phyloP scores from a whole-genome alignment of 1,140 invertebrate genomes.

The Leptinotarsa texana region DNA sequence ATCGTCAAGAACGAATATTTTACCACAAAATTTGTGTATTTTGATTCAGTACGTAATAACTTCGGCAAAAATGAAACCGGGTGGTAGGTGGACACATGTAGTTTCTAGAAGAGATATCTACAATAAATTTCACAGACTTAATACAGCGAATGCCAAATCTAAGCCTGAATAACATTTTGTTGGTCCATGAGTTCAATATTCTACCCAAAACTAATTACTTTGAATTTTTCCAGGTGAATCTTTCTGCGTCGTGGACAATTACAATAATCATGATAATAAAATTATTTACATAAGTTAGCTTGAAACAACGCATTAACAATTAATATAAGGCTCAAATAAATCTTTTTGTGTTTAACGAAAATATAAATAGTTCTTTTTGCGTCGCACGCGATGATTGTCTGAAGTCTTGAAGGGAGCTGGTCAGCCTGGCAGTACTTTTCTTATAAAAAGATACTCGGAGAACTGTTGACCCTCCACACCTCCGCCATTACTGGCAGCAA shows the following conservation, averaged over 20 bases:
- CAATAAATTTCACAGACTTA: too few relatives aligned
- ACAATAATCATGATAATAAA: slow-evolving; percentile 29
- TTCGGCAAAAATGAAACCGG: too few relatives aligned
- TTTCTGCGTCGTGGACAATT: slow-evolving; percentile 17
- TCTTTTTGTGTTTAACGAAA: slow-evolving; percentile 28
- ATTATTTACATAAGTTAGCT: slow-evolving; percentile 39
- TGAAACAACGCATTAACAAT: slow-evolving; percentile 33
- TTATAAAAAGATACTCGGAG: slow-evolving; percentile 86
- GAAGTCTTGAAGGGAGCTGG: slow-evolving; percentile 11
- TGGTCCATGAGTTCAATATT: too few relatives aligned
- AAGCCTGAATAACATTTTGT: too few relatives aligned
- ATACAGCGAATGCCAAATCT: too few relatives aligned
- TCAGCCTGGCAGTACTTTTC: slow-evolving; percentile 61
- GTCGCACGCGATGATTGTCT: slow-evolving; percentile 32
- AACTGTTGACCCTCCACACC: slow-evolving; percentile 91
- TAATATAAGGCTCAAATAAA: slow-evolving; percentile 20
- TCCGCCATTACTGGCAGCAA: slow-evolving; percentile 83
- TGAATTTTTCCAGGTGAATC: background rate
- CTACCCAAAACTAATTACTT: too few relatives aligned
- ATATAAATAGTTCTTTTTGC: slow-evolving; percentile 29
- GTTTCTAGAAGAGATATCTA: too few relatives aligned
- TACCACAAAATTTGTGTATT: too few relatives aligned
- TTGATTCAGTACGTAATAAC: too few relatives aligned
- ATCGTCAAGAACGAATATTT: too few relatives aligned
- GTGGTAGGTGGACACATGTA: too few relatives aligned